Percentiles rank a stretch among this genome's conserved stretches.
Evolutionary conservation across 92 coral and sea anemone species (phyloP).

Genomic region (Bergia sp.): DNA sequence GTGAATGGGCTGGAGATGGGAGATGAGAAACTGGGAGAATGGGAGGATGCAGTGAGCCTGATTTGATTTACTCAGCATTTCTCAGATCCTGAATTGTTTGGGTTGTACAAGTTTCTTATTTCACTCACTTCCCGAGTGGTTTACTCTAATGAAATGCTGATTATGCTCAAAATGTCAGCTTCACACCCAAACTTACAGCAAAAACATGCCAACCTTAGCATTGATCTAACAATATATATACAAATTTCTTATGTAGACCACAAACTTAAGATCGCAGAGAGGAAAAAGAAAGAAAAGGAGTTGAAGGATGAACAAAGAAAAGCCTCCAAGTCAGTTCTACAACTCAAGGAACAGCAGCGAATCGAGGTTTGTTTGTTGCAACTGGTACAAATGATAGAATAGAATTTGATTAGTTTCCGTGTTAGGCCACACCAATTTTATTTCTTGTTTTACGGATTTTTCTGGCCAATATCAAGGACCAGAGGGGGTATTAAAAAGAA

Average conservation of each 20-base stretch:
- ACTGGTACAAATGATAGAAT: background rate
- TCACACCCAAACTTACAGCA: background rate
- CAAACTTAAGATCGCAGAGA: constrained; percentile 71
- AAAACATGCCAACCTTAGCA: background rate
- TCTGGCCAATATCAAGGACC: too few relatives aligned
- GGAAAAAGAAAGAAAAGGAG: constrained; percentile 65
- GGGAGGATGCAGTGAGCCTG: too few relatives aligned
- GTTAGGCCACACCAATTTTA: too few relatives aligned
- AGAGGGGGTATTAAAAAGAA: too few relatives aligned
- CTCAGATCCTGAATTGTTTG: too few relatives aligned
- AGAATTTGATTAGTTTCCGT: background rate
- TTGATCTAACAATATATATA: constrained; percentile 23
- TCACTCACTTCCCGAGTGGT: too few relatives aligned
- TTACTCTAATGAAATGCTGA: too few relatives aligned
- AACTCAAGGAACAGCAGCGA: constrained; percentile 83
- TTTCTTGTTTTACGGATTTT: too few relatives aligned
- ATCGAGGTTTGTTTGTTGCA: constrained; percentile 81
- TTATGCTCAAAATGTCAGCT: background rate
- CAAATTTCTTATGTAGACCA: constrained; percentile 49
- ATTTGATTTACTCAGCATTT: too few relatives aligned
- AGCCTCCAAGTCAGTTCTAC: constrained; percentile 57
- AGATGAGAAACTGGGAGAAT: too few relatives aligned
- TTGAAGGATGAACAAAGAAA: constrained; percentile 70
- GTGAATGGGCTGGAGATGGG: too few relatives aligned
- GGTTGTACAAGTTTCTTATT: too few relatives aligned